Evolutionary conservation across 2,797 vertebrate species (phyloP).

Genomic region (Huso huso): DNA sequence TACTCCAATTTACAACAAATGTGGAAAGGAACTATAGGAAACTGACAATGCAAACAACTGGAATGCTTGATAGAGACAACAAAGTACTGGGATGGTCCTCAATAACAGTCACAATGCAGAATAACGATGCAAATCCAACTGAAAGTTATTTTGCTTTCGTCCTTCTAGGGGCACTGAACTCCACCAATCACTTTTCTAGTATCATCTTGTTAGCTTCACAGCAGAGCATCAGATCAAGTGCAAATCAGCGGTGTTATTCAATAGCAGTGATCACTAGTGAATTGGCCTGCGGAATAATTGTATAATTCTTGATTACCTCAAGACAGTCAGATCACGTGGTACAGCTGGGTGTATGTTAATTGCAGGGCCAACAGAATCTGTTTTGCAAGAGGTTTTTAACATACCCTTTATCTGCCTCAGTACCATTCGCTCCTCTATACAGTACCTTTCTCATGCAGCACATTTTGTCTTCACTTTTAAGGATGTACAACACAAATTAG

Average conservation of each 20-base stretch:
- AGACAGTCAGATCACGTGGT: conserved; percentile 34
- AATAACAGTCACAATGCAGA: neutral
- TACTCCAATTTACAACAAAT: too few species aligned
- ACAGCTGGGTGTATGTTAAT: conserved; percentile 17
- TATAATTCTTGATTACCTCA: conserved; percentile 34
- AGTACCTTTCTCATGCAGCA: too few species aligned
- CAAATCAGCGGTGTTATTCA: conserved; percentile 29
- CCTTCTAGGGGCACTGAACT: too few species aligned
- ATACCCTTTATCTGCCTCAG: too few species aligned
- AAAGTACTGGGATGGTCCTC: neutral
- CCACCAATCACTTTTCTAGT: neutral
- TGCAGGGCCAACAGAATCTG: neutral
- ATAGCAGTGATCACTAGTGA: conserved; percentile 30
- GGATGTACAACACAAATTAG: too few species aligned
- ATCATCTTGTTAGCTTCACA: neutral
- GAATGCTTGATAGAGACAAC: too few species aligned
- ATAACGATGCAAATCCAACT: neutral
- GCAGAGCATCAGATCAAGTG: conserved; percentile 5
- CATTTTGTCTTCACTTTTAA: too few species aligned
- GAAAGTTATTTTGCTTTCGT: too few species aligned
- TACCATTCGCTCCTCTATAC: too few species aligned
- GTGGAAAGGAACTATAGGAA: too few species aligned
- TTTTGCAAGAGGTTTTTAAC: too few species aligned
- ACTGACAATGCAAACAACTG: too few species aligned
- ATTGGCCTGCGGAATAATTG: conserved; percentile 38